Evolutionary conservation across 2,888 invertebrate genomes (phyloP).

Genomic region (Fragum whitleyi): DNA sequence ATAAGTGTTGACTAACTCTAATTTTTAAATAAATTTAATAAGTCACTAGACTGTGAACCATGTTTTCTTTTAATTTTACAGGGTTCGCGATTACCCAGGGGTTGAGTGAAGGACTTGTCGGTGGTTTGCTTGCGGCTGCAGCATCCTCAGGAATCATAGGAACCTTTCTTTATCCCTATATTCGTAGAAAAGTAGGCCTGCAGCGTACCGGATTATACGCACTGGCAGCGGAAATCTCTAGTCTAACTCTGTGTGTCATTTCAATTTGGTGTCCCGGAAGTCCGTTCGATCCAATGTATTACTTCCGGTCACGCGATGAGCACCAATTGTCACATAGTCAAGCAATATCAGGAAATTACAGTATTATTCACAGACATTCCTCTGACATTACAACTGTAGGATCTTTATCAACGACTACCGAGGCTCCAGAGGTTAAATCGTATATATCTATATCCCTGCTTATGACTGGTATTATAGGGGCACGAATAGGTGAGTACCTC

Average conservation of each 20-base stretch:
- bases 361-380: not conserved
- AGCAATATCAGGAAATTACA: not conserved
- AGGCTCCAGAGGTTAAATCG: conserved; percentile 13
- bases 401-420: not conserved
- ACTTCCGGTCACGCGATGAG: conserved; percentile 17
- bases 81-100: conserved; percentile 86
- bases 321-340: not conserved
- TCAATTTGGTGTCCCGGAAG: conserved; percentile 86
- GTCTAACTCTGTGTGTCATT: conserved; percentile 84
- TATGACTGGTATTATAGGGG: conserved; percentile 76
- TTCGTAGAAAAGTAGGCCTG: conserved; percentile 83
- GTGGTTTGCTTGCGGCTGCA: conserved; percentile 85
- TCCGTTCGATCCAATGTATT: conserved; percentile 82
- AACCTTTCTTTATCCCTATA: conserved; percentile 85
- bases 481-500: conserved; percentile 76
- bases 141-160: conserved; percentile 86
- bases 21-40: no score
- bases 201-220: conserved; percentile 82
- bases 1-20: no score
- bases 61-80: conserved; percentile 51
- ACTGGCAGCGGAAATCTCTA: conserved; percentile 76
- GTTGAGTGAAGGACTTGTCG: conserved; percentile 85
- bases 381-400: not conserved
- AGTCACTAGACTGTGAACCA: no score
- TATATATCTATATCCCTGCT: conserved; percentile 71